Conservation (phyloP, 2,888 invertebrate genomes). For the Nephrotoma appendiculata region DNA sequence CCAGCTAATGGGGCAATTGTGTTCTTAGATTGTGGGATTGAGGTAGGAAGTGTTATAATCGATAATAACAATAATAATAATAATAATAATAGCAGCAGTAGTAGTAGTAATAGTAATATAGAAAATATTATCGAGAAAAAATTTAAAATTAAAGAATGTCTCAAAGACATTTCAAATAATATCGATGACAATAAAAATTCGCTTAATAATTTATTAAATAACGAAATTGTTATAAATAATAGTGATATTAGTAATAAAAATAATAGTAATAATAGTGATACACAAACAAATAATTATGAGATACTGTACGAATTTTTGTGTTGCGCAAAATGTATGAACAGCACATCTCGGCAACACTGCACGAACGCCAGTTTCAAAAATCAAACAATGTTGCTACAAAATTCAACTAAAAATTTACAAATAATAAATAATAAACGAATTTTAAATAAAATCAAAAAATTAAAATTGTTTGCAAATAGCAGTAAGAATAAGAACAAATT, state of each 20-base stretch:
- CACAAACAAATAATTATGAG: slow-evolving; percentile 16
- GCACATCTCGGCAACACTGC: background rate
- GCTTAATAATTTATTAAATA: background rate
- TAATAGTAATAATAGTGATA: background rate
- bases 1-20: slow-evolving; percentile 33
- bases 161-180: background rate
- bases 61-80: slow-evolving; percentile 5
- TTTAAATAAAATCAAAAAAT: background rate
- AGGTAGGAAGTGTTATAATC: slow-evolving; percentile 29
- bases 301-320: slow-evolving; percentile 32
- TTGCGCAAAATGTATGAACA: slow-evolving; percentile 33
- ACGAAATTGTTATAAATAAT: background rate
- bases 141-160: background rate
- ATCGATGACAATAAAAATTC: background rate
- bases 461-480: background rate
- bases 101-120: slow-evolving; percentile 4
- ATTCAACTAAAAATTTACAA: slow-evolving; percentile 10
- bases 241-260: background rate
- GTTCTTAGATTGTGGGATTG: slow-evolving; percentile 30
- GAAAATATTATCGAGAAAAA: background rate
- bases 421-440: background rate
- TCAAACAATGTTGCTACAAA: slow-evolving; percentile 7
- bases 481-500: background rate
- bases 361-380: slow-evolving; percentile 9
- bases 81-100: slow-evolving; percentile 4